Evolutionary conservation across 2,888 invertebrate species (phyloP).

Genomic region (Leptodirus hochenwartii): DNA sequence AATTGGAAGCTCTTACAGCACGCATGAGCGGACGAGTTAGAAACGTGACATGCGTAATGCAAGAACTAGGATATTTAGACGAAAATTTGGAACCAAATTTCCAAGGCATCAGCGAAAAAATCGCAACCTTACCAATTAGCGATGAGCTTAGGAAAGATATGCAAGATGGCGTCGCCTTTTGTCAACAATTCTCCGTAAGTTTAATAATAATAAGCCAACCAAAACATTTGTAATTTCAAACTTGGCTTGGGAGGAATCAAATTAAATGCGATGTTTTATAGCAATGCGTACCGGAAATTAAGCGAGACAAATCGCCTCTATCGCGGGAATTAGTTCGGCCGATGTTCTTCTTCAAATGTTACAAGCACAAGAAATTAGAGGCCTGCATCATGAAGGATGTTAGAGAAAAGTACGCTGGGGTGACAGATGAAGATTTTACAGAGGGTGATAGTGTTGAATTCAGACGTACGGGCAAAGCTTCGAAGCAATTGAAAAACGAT

Average conservation of each 20-base stretch:
- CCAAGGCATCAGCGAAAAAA: slow-evolving; percentile 40
- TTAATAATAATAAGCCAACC: slow-evolving; percentile 2
- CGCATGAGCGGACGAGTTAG: slow-evolving; percentile 32
- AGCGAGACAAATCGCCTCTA: slow-evolving; percentile 40
- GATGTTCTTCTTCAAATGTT: slow-evolving; percentile 56
- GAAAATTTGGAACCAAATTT: slow-evolving; percentile 47
- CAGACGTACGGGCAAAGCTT: slow-evolving; percentile 33
- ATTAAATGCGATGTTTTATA: too few species aligned
- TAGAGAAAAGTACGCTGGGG: slow-evolving; percentile 37
- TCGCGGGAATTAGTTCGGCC: slow-evolving; percentile 45
- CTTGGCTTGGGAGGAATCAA: too few species aligned
- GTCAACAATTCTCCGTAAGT: slow-evolving; percentile 48
- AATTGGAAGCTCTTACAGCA: slow-evolving; percentile 37
- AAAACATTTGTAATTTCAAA: too few species aligned
- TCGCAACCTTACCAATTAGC: slow-evolving; percentile 39
- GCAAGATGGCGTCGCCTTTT: slow-evolving; percentile 45
- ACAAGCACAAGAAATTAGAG: slow-evolving; percentile 54
- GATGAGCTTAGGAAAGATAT: slow-evolving; percentile 44
- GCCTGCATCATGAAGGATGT: slow-evolving; percentile 56
- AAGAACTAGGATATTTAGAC: slow-evolving; percentile 49
- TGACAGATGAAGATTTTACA: slow-evolving; percentile 36
- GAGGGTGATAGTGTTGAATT: slow-evolving; percentile 29
- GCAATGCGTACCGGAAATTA: slow-evolving; percentile 52
- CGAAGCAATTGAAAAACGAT: slow-evolving; percentile 27
- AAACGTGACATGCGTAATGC: slow-evolving; percentile 54